Evolutionary conservation across 2,113 vertebrate species (phyloP), one percentile per base, ranked within the genome.

Genomic region (Cynoglossus semilaevis): DNA sequence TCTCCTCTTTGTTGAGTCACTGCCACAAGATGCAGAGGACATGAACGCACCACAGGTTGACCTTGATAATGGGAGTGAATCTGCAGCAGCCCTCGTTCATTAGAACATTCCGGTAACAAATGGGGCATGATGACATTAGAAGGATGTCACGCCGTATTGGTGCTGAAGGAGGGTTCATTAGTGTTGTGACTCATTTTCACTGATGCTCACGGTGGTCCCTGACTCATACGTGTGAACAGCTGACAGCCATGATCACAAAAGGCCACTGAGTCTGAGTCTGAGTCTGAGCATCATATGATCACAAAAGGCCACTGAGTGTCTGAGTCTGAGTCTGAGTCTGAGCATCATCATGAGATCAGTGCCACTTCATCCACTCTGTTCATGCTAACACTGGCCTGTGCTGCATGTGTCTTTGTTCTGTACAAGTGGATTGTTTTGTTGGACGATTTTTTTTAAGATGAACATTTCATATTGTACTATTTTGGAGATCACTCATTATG

Each of bases 161-260:
- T 46, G 62, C 68, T 61, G 7, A 29, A 53, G 42, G 49, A 44
- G 45, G 40, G 41, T 41, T 51, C 51, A 52, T 43, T n/a, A 46
- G 38, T 38, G 51, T 15, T 38, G 11, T 61, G 56, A 71, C 58
- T 76, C 67, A 75, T 68, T 55, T 18, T 34, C 52, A 5, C 22
- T 29, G 22, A 29, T 60, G 59, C 63, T 60, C 48, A 53, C 37
- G 57, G 19, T 59, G 50, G 38, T 66, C 63, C 41, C 56, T 74
- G 66, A 79, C 42, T 74, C 55, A 63, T 43, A 22, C 35, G 56
- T 52, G 70, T 49, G 57, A 65, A 75, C 57, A 72, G 59, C 63
- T 72, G 63, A 78, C 41, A 43, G 53, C 52, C 40, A 61, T 13
- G 54, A 63, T 74, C 43, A 40, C 35, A 45, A 57, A 48, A 52